Evolutionary conservation across 2,888 invertebrate genomes (phyloP), one percentile per base, ranked within the genome.

Genomic region (Argyra leucocephala): DNA sequence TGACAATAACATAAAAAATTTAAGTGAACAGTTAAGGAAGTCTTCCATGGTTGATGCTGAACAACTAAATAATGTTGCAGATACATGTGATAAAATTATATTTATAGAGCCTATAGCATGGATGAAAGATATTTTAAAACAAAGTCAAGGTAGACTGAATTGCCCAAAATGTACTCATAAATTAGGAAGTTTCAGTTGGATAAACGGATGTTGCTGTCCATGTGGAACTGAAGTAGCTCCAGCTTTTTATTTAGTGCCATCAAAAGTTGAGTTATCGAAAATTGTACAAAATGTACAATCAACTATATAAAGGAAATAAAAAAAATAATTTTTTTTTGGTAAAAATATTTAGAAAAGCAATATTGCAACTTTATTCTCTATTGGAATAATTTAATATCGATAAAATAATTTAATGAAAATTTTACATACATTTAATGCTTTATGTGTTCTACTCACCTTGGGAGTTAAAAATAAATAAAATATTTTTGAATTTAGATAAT

Each of bases 151-250:
- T 57, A 93, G 94, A 79, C 83, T 96, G 68, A 84, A 88, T 78
- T 90, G 95, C 78, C 91, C 94, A 62, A 90, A 91, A 77, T 95
- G 95, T 75, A 82, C 82, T 67, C 85, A 86, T 67, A 94, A 95
- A 81, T 82, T 95, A 67, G 96, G 95, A 31, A 91, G 90, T 66
- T 95, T 91, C 77, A 93, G 90, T 77, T 95, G 95, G 96, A 84
- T 91, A 67, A 89, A 89, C 85, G 91, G 93, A 65, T 93, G 91
- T 73, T 88, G 90, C 72, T 95, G 95, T 77, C 92, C 93, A 0
- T 96, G 95, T 78, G 93, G 93, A 0, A 87, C 88, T 68, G 91
- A 91, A 80, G 89, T 94, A 67, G 90, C 92, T 18, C 94, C 94
- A 0, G 92, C 93, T 24, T 96, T 95, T 82, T 95, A 95, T 80